A percentile compares a stretch with the other conserved stretches of the same genome.
Conservation (phyloP, 2,888 invertebrate species). For the Amphipyra berbera region DNA sequence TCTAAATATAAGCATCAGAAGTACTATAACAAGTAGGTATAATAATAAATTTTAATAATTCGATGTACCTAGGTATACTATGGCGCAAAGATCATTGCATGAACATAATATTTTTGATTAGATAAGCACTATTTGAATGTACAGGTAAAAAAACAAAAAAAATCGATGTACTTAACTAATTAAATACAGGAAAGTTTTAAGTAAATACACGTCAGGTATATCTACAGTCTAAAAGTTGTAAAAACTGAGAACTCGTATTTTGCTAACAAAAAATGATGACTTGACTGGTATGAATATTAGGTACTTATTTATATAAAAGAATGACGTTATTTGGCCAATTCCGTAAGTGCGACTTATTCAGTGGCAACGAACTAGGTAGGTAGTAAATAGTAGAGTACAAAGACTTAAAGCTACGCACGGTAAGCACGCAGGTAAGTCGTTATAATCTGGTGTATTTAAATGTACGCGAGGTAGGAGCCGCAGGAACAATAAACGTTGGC, state of each 20-base stretch:
- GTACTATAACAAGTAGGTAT: too few species aligned
- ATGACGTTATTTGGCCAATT: constrained; percentile 38
- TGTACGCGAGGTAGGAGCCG: constrained; percentile 38
- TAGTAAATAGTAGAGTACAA: constrained; percentile 21
- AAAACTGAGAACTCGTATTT: constrained; percentile 4
- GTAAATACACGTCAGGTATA: constrained; percentile 18
- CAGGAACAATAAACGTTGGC: constrained; percentile 63
- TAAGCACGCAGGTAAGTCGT: constrained; percentile 37
- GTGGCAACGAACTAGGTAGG: constrained; percentile 25
- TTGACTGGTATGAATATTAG: constrained; percentile 6
- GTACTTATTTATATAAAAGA: constrained; percentile 6
- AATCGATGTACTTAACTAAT: constrained; percentile 15
- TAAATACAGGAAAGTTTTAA: constrained; percentile 26
- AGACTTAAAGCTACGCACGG: constrained; percentile 38
- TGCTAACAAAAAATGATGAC: constrained; percentile 23
- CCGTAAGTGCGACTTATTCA: constrained; percentile 21
- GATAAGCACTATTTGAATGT: constrained; percentile 16
- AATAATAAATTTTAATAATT: too few species aligned
- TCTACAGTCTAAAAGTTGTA: constrained; percentile 6
- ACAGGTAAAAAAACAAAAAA: constrained; percentile 25
- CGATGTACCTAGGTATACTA: too few species aligned
- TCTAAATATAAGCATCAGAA: too few species aligned
- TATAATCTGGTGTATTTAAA: constrained; percentile 40
- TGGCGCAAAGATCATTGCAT: neutral
- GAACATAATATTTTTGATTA: constrained; percentile 18